Conservation (phyloP, 2,113 vertebrate species). For the Loxodonta africana region DNA sequence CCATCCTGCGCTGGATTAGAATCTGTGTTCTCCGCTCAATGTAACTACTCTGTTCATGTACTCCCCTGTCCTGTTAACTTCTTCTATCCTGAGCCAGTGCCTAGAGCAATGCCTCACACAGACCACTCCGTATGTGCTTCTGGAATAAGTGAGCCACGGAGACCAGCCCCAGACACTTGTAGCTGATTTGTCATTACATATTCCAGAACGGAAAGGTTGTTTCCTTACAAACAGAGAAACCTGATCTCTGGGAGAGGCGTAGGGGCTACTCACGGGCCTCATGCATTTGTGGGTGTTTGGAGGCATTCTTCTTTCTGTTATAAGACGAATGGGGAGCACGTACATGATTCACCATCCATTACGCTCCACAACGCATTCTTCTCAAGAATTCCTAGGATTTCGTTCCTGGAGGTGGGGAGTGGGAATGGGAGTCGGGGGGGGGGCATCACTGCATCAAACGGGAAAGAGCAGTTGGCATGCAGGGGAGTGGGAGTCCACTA, state of each 20-base stretch:
- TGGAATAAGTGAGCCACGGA: not conserved
- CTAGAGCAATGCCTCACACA: not conserved
- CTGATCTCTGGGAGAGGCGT: not conserved
- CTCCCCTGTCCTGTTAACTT: not conserved
- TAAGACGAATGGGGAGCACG: not conserved
- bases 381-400: not conserved
- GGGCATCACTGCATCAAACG: rapidly evolving
- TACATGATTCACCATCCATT: not conserved
- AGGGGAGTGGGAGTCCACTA: rapidly evolving
- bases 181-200: not conserved
- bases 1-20: not conserved
- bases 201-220: not conserved
- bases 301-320: not conserved
- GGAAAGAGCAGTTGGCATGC: not conserved
- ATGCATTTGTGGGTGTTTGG: not conserved
- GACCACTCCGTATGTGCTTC: not conserved
- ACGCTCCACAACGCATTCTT: not conserved
- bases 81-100: not conserved
- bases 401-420: not conserved
- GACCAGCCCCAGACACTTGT: not conserved
- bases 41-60: not conserved
- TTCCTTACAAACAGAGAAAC: not conserved
- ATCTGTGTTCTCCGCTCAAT: rapidly evolving
- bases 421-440: not conserved
- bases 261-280: not conserved